A percentile compares a stretch with the other conserved stretches of the same genome.
Evolutionary conservation across 2,888 invertebrate species (phyloP).

Genomic region (Argyresthia albistria): DNA sequence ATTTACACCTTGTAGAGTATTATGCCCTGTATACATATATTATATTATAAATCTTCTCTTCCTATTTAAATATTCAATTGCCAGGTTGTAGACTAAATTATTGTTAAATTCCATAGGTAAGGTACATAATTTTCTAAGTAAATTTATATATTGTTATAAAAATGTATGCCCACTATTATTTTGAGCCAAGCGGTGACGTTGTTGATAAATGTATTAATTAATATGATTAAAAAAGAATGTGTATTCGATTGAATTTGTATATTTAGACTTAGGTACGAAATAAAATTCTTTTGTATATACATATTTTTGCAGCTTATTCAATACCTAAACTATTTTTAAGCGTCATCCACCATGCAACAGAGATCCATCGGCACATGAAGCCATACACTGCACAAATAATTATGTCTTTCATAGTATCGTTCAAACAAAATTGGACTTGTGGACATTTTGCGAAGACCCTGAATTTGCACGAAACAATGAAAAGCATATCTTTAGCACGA

Average conservation of each 20-base stretch:
- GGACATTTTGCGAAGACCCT: too few relatives aligned
- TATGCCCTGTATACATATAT: neutral
- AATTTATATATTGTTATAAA: neutral
- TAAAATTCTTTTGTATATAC: neutral
- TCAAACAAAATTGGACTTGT: too few relatives aligned
- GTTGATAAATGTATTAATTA: conserved; percentile 1
- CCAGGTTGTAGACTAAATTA: conserved; percentile 14
- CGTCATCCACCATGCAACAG: too few relatives aligned
- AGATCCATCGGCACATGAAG: too few relatives aligned
- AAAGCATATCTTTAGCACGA: too few relatives aligned
- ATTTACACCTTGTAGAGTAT: too few relatives aligned
- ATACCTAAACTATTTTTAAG: too few relatives aligned
- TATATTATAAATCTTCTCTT: too few relatives aligned
- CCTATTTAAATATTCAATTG: too few relatives aligned
- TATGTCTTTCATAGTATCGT: too few relatives aligned
- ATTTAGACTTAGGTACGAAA: conserved; percentile 5
- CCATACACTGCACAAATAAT: too few relatives aligned
- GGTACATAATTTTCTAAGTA: neutral
- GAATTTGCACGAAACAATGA: too few relatives aligned
- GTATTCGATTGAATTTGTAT: conserved; percentile 10
- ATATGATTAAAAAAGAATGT: conserved; percentile 8
- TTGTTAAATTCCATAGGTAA: conserved; percentile 17
- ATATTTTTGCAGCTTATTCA: neutral
- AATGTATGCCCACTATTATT: neutral
- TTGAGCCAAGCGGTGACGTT: neutral